Percentiles rank a stretch among this genome's conserved stretches.
Conservation (phyloP, 2,113 vertebrate genomes). For the Bufo bufo region DNA sequence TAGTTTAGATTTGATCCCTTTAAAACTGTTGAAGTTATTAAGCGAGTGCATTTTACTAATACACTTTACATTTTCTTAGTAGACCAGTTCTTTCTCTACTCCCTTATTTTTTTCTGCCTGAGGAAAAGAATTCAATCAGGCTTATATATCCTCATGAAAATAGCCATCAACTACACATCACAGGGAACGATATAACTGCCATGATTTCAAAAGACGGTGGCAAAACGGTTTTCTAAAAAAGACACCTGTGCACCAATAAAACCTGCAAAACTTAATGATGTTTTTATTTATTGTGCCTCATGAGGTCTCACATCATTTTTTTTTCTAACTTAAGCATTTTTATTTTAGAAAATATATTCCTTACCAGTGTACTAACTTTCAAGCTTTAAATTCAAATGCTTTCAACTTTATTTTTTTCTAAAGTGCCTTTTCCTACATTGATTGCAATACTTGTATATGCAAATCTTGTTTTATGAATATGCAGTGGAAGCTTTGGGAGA, state of each 20-base stretch:
- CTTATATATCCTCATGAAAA: constrained; percentile 24
- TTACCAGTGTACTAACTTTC: neutral
- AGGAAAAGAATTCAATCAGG: constrained; percentile 33
- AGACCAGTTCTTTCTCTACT: neutral
- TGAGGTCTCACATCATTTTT: neutral
- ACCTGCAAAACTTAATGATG: constrained; percentile 2
- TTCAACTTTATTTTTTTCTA: too few relatives aligned
- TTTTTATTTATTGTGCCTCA: neutral
- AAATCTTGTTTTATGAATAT: constrained; percentile 39
- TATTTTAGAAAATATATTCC: neutral
- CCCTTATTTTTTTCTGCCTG: constrained; percentile 6
- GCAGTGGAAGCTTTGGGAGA: constrained; percentile 7
- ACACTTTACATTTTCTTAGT: neutral
- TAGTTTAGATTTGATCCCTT: too few relatives aligned
- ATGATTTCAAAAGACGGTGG: neutral
- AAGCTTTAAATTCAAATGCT: too few relatives aligned
- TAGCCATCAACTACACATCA: constrained; percentile 13
- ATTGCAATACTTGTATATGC: constrained; percentile 2
- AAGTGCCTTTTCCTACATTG: neutral
- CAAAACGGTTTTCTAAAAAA: neutral
- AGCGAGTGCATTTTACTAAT: neutral
- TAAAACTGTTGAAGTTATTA: too few relatives aligned
- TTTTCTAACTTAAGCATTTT: neutral
- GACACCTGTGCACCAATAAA: neutral
- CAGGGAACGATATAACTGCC: constrained; percentile 14